Base-by-base conservation (phyloP, 2,113 vertebrate genomes). In the Tenebrosternarchus preto region DNA sequence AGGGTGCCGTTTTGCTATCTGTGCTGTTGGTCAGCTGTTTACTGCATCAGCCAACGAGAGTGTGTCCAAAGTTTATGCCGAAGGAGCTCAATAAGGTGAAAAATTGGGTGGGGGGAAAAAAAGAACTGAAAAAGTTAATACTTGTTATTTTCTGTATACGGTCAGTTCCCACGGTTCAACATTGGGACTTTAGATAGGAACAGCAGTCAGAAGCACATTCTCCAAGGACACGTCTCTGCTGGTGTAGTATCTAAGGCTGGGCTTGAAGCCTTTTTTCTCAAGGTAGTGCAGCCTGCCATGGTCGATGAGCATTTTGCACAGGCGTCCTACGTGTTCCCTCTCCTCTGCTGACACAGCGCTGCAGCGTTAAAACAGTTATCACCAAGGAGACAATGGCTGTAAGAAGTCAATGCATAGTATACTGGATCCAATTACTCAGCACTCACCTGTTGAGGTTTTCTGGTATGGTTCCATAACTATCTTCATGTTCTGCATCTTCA, bases 281-380 rank as follows among this genome's bases (percentile, higher is more conserved):
- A 99, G 93, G 78, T 95, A 99, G 60, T 95, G 74, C 0, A 95
- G 43, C 59, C 97, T 92, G 8, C 98, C 97, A 0, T 91, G 86
- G 80, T 99, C 94, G 19, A 99, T 97, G 76, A 99, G 87, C 77
- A 86, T 85, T 78, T 99, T 99, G 83, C 97, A 99, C 74, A 97
- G 94, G 20, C 85, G 89, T 0, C 98, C 98, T 0, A 97, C 61
- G 24, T 89, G 87, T 85, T 96, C 91, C 1, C 96, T 93, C 9
- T 97, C 95, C 27, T 90, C 94, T 15, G 71, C 85, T 0, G 93
- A 91, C 80, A 96, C 89, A 0, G 92, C 80, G 82, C 96, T 98
- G 83, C 71, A 68, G 1, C 85, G 9, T 59, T 36, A 31, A 53
- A 31, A 31, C 9, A 2, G 1, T 19, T 50, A 68, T 12, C 24